A percentile compares a stretch with the other conserved stretches of the same genome.
Conservation (phyloP, 2,888 invertebrate genomes). For the Phragmatobia fuliginosa region DNA sequence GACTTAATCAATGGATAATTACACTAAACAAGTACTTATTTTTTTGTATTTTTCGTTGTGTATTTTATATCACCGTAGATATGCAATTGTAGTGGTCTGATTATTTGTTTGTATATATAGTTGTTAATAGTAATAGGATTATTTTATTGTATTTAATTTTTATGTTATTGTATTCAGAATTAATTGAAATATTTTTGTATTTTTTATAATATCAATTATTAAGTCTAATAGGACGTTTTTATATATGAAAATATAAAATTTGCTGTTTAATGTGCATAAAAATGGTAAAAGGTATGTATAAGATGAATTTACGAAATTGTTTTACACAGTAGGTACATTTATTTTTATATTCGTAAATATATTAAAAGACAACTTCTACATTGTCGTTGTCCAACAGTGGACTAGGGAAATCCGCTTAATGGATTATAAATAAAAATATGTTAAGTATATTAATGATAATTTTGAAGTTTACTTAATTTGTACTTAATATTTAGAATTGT, state of each 20-base stretch:
- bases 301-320: not conserved
- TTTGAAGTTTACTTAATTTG: not conserved
- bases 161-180: not conserved
- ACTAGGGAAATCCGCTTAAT: not conserved
- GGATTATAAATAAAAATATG: not conserved
- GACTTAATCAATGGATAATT: not conserved
- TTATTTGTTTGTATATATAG: slow-evolving; percentile 10
- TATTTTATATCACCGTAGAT: not conserved
- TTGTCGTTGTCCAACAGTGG: not conserved
- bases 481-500: slow-evolving; percentile 11
- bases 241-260: not conserved
- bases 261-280: not conserved
- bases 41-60: too few species aligned
- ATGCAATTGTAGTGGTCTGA: not conserved
- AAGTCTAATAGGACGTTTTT: not conserved
- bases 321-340: not conserved
- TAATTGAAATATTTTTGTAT: not conserved
- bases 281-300: not conserved
- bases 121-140: not conserved
- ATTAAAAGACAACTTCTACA: not conserved
- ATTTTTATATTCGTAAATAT: too few species aligned
- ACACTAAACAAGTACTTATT: too few species aligned
- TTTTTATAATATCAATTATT: not conserved
- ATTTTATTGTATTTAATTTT: not conserved
- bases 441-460: not conserved